A percentile compares a stretch with the other conserved stretches of the same genome.
Evolutionary conservation across 2,888 invertebrate genomes (phyloP).

Genomic region (Leptopilina syphax): DNA sequence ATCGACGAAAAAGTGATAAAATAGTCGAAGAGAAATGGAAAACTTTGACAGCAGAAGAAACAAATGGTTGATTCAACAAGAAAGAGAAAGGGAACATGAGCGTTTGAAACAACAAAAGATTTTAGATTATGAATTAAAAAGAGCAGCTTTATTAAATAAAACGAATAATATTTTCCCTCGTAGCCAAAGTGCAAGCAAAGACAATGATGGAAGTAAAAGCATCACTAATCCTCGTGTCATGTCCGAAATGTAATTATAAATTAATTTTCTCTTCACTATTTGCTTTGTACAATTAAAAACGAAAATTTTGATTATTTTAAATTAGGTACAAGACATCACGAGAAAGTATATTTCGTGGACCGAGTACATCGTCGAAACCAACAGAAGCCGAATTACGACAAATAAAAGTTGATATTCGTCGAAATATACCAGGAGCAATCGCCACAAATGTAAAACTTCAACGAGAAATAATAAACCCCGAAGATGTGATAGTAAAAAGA

Average conservation of each 20-base stretch:
- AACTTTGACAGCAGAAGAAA: neutral
- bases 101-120: neutral
- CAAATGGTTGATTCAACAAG: neutral
- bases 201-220: neutral
- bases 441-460: neutral
- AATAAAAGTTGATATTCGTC: constrained; percentile 38
- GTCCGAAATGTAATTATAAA: constrained; percentile 2
- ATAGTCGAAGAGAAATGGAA: neutral
- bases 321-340: neutral
- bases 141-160: neutral
- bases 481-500: constrained; percentile 28
- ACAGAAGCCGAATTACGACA: neutral
- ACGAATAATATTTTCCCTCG: neutral
- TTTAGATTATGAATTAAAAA: constrained; percentile 12
- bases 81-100: neutral
- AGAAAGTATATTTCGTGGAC: constrained; percentile 19
- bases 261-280: too few relatives aligned
- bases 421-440: constrained; percentile 4
- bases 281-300: too few relatives aligned
- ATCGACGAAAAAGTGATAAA: neutral
- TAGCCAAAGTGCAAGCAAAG: neutral
- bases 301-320: neutral
- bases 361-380: neutral
- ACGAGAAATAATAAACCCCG: constrained; percentile 33
- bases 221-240: neutral